Evolutionary conservation across 2,888 invertebrate species (phyloP).

Genomic region (Molanna angustata): DNA sequence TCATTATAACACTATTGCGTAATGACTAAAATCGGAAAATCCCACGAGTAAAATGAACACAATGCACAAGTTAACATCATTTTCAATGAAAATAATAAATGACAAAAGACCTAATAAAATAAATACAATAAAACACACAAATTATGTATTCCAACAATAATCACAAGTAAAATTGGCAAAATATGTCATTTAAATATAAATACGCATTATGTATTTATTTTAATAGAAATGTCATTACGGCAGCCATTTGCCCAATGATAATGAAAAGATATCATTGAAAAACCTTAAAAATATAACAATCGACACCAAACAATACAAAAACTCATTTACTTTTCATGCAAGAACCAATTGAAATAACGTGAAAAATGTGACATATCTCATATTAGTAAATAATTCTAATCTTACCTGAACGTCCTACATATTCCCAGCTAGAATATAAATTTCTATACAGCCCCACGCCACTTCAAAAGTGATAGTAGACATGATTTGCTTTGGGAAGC

Average conservation of each 20-base stretch:
- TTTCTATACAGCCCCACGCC: slow-evolving; percentile 28
- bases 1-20: too few species aligned
- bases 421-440: slow-evolving; percentile 34
- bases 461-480: slow-evolving; percentile 44
- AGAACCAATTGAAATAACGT: background rate
- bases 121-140: too few species aligned
- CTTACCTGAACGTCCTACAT: slow-evolving; percentile 25
- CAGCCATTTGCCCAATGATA: slow-evolving; percentile 50
- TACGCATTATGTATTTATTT: slow-evolving; percentile 20
- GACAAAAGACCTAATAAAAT: too few species aligned
- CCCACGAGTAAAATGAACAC: too few species aligned
- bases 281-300: slow-evolving; percentile 11
- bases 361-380: slow-evolving; percentile 20
- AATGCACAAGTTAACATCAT: too few species aligned
- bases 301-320: slow-evolving; percentile 2
- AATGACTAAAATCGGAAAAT: too few species aligned
- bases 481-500: slow-evolving; percentile 36
- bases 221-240: slow-evolving; percentile 46
- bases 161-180: too few species aligned
- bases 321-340: background rate
- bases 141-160: too few species aligned
- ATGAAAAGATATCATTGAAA: slow-evolving; percentile 23
- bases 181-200: too few species aligned
- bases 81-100: too few species aligned
- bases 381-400: slow-evolving; percentile 20